A percentile compares a stretch with the other conserved stretches of the same genome.
phyloP scores from a whole-genome alignment of 2,888 invertebrate genomes.

The Anaspis maculata region DNA sequence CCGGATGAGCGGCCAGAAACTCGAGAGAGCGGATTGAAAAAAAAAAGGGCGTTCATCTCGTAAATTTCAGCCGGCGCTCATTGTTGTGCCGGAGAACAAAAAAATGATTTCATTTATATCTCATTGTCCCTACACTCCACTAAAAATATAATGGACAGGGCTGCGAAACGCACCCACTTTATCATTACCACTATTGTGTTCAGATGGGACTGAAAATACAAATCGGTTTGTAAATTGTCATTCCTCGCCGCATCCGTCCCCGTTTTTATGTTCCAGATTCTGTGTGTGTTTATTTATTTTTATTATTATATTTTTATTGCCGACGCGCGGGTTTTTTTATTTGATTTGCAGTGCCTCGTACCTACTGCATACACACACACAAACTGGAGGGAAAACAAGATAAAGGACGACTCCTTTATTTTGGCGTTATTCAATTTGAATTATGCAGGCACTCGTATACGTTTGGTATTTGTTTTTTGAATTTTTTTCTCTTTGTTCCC shows the following conservation, averaged over 20 bases:
- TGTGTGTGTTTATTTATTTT: conserved; percentile 14
- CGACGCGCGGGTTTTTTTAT: conserved; percentile 7
- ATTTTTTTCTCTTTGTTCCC: neutral
- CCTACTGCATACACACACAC: too few relatives aligned
- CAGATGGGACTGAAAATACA: conserved; percentile 31
- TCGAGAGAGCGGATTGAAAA: too few relatives aligned
- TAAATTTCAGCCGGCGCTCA: too few relatives aligned
- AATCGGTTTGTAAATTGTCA: conserved; percentile 34
- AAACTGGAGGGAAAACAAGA: conserved; percentile 9
- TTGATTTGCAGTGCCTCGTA: conserved; percentile 13
- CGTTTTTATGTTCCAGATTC: conserved; percentile 6
- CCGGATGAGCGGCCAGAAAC: too few relatives aligned
- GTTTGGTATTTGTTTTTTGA: conserved; percentile 10
- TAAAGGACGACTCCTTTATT: conserved; percentile 6
- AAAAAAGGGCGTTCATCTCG: too few relatives aligned
- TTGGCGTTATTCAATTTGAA: conserved; percentile 11
- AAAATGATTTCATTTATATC: conserved; percentile 28
- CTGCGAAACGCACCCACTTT: conserved; percentile 26
- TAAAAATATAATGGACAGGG: conserved; percentile 31
- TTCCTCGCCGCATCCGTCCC: conserved; percentile 15
- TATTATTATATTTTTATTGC: conserved; percentile 14
- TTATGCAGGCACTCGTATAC: conserved; percentile 11
- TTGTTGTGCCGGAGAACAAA: conserved; percentile 3
- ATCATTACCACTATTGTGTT: conserved; percentile 31
- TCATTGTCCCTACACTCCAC: conserved; percentile 27